Conservation (phyloP, 2,113 vertebrate species). For the Garra rufa region DNA sequence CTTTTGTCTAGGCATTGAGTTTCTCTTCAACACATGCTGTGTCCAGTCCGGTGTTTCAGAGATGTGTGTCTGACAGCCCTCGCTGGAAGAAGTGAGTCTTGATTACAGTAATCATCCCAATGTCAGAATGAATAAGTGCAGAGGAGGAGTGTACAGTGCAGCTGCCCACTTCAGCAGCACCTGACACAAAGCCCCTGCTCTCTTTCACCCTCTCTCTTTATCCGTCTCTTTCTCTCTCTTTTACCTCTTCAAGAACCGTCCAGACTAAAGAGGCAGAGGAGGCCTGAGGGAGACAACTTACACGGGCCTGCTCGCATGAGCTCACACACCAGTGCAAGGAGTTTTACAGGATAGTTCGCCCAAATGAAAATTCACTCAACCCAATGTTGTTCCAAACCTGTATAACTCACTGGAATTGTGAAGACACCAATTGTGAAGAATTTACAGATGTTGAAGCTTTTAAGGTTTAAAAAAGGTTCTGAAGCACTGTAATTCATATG, state of each 20-base stretch:
- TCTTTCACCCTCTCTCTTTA: conserved; percentile 44
- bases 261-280: conserved; percentile 24
- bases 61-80: conserved; percentile 31
- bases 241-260: neutral
- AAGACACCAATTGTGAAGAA: neutral
- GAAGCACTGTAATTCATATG: neutral
- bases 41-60: conserved; percentile 25
- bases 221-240: conserved; percentile 26
- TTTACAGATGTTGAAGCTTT: neutral
- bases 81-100: conserved; percentile 37
- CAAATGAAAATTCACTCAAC: neutral
- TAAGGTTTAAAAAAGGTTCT: neutral
- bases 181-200: conserved; percentile 57
- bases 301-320: neutral
- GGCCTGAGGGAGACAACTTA: neutral
- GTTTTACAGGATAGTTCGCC: neutral
- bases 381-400: neutral
- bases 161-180: conserved; percentile 60
- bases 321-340: neutral
- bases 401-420: too few relatives aligned
- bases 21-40: conserved; percentile 37
- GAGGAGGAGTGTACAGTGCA: conserved; percentile 53
- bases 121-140: conserved; percentile 38
- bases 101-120: conserved; percentile 49
- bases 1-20: conserved; percentile 26